These are phyloP conservation scores for Perithous albicinctus DNA, from an alignment of 2,888 invertebrate genomes.

Conservation along the genomic window DNA sequence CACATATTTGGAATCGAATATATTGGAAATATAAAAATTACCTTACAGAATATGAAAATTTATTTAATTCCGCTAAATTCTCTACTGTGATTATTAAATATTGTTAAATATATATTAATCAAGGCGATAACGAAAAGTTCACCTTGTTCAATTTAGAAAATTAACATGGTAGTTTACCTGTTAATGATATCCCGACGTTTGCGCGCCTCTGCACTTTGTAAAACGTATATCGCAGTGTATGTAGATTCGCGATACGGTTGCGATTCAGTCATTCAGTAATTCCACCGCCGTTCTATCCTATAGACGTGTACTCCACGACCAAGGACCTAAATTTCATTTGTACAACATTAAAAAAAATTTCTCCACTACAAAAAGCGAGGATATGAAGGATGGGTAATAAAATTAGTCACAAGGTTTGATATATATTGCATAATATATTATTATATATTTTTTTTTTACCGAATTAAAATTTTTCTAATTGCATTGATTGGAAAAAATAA, in stretches of 20 bases:
- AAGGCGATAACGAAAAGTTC: too few species aligned
- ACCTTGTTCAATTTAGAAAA: not conserved
- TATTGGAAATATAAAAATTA: too few species aligned
- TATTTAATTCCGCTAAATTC: too few species aligned
- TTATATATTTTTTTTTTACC: not conserved
- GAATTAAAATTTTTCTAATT: not conserved
- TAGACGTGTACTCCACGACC: conserved; percentile 26
- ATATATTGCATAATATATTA: not conserved
- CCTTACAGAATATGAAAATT: too few species aligned
- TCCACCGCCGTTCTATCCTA: conserved; percentile 40
- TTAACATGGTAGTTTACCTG: not conserved
- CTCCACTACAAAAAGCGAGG: not conserved
- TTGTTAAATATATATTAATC: not conserved
- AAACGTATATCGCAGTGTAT: conserved; percentile 11
- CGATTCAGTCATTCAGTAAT: conserved; percentile 49
- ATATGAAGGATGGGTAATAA: conserved; percentile 52
- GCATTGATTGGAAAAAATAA: not conserved
- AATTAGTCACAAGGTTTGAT: conserved; percentile 47
- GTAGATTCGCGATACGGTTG: conserved; percentile 29
- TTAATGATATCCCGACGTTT: conserved; percentile 10
- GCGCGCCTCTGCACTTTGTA: not conserved
- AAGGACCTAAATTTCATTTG: not conserved
- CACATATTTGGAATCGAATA: too few species aligned
- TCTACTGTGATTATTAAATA: too few species aligned
- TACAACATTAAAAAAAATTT: not conserved